Percentiles rank a stretch among this genome's conserved stretches.
Conservation (phyloP, 1,140 invertebrate genomes). For the Temnothorax nylanderi region DNA sequence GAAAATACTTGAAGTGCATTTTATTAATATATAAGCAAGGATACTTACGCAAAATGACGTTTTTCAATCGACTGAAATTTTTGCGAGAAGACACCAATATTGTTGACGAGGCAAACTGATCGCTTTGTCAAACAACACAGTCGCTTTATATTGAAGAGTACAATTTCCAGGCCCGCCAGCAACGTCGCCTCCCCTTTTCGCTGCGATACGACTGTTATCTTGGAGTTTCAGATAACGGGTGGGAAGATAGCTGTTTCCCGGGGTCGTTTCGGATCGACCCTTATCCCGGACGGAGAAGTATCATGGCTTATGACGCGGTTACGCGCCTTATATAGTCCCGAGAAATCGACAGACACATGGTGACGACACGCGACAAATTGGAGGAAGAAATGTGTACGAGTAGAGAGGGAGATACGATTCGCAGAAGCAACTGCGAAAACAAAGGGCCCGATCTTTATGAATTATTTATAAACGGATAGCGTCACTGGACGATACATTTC, state of each 20-base stretch:
- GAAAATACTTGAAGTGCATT: background rate
- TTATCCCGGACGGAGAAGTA: constrained; percentile 39
- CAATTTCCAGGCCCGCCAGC: background rate
- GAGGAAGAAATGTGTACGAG: background rate
- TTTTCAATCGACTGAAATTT: background rate
- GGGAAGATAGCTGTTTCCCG: background rate
- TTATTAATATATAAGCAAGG: background rate
- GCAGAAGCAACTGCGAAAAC: constrained; percentile 23
- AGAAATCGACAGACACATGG: background rate
- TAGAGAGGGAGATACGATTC: constrained; percentile 20
- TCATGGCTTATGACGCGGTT: background rate
- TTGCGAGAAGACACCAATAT: background rate
- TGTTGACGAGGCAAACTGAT: background rate
- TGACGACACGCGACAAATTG: constrained; percentile 27
- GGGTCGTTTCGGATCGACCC: constrained; percentile 63
- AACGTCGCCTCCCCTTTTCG: constrained; percentile 1
- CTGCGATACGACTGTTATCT: background rate
- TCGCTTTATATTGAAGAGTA: constrained; percentile 23
- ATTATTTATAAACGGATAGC: background rate
- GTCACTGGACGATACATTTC: background rate
- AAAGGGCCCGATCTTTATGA: background rate
- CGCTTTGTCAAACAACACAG: background rate
- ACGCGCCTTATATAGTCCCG: constrained; percentile 22
- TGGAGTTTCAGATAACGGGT: background rate
- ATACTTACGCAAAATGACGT: constrained; percentile 24